Conservation (phyloP, 2,797 vertebrate species). For the Trachops cirrhosus region DNA sequence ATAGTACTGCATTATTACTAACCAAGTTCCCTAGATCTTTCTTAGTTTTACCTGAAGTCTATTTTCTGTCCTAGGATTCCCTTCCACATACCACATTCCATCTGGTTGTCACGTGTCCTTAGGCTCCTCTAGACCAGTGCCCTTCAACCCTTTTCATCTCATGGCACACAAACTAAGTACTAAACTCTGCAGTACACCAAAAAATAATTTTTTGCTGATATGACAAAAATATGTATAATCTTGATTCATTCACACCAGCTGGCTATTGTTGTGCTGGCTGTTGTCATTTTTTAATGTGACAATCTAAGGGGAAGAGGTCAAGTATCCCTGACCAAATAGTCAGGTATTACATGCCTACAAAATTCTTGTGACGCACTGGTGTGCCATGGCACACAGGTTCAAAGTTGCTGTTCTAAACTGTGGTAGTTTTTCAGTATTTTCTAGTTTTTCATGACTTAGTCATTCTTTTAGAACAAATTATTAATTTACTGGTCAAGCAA, state of each 20-base stretch:
- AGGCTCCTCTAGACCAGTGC: not conserved
- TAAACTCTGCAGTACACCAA: not conserved
- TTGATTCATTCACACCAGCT: not conserved
- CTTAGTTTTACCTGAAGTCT: not conserved
- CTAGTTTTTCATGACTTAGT: not conserved
- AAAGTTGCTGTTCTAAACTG: not conserved
- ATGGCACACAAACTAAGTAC: not conserved
- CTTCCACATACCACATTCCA: not conserved
- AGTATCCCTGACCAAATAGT: not conserved
- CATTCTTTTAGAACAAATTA: not conserved
- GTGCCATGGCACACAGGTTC: not conserved
- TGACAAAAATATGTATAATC: not conserved
- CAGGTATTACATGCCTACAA: not conserved
- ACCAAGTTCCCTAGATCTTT: not conserved
- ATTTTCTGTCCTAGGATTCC: not conserved
- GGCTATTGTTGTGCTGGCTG: not conserved
- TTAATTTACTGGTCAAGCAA: not conserved
- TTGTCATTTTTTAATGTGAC: not conserved
- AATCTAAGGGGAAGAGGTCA: not conserved
- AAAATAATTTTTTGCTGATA: not conserved
- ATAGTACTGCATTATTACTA: not conserved
- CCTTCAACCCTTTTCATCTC: not conserved
- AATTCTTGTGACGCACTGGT: not conserved
- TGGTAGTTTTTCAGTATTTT: not conserved
- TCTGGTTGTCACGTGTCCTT: not conserved